Evolutionary conservation across 2,797 vertebrate species (phyloP).

Genomic region (Diglossa cyanea): DNA sequence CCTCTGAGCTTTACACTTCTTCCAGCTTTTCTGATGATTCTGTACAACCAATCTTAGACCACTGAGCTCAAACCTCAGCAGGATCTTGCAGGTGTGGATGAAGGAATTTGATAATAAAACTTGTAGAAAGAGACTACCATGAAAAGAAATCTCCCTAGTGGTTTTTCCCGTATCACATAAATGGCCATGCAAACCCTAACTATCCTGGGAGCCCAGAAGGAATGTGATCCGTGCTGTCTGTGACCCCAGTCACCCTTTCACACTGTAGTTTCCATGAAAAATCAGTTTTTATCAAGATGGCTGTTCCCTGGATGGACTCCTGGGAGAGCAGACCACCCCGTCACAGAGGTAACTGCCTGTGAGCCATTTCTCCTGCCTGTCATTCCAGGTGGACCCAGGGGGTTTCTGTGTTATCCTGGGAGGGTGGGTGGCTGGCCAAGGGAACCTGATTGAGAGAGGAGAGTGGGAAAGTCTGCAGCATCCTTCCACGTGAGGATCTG

Average conservation of each 20-base stretch:
- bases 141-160: background rate
- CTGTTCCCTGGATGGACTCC: background rate
- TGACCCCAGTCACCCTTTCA: background rate
- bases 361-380: background rate
- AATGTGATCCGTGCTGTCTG: rapidly evolving
- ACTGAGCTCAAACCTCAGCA: background rate
- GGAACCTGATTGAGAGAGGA: background rate
- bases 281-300: background rate
- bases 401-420: background rate
- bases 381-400: background rate
- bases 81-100: background rate
- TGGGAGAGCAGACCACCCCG: background rate
- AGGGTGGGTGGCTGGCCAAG: background rate
- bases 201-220: background rate
- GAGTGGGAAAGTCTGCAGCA: background rate
- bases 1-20: background rate
- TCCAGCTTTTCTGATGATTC: background rate
- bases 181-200: background rate
- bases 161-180: background rate
- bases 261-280: background rate
- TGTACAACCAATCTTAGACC: background rate
- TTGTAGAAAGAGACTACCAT: background rate
- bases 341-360: background rate
- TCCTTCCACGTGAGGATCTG: background rate
- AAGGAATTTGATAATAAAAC: background rate